Evolutionary conservation across 2,888 invertebrate species (phyloP).

Genomic region (Hoplodrina blanda): DNA sequence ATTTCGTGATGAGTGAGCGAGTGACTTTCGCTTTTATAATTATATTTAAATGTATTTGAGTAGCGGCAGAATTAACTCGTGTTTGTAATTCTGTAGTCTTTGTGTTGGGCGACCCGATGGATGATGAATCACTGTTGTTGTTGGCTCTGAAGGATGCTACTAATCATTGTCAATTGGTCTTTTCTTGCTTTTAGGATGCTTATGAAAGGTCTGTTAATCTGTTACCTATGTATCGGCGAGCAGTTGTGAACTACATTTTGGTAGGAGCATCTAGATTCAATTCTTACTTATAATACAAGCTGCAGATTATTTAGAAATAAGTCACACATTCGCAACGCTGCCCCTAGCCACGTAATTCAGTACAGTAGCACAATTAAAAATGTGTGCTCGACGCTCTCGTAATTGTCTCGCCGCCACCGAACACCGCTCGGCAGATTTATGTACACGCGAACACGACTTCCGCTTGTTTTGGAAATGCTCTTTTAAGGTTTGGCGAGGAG

Average conservation of each 20-base stretch:
- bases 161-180: no score
- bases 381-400: slow-evolving; percentile 12
- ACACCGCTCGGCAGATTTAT: slow-evolving; percentile 20
- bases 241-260: no score
- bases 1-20: no score
- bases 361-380: slow-evolving; percentile 42
- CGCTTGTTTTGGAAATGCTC: slow-evolving; percentile 18
- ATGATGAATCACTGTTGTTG: no score
- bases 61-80: neutral
- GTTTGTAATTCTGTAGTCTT: neutral
- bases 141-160: no score
- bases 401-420: slow-evolving; percentile 29
- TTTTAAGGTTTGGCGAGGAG: slow-evolving; percentile 3
- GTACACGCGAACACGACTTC: slow-evolving; percentile 20
- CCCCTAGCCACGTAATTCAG: slow-evolving; percentile 6
- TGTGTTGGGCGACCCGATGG: neutral
- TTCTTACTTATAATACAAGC: no score
- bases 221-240: no score
- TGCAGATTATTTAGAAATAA: neutral
- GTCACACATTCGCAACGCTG: slow-evolving; percentile 1
- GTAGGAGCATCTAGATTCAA: no score
- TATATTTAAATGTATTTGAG: slow-evolving; percentile 8
- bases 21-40: no score
- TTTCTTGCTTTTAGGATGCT: no score
- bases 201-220: no score